A percentile compares a stretch with the other conserved stretches of the same genome.
These are phyloP conservation scores for Cheilosia impressa DNA, from an alignment of 2,888 invertebrate genomes.

Conservation along the genomic window DNA sequence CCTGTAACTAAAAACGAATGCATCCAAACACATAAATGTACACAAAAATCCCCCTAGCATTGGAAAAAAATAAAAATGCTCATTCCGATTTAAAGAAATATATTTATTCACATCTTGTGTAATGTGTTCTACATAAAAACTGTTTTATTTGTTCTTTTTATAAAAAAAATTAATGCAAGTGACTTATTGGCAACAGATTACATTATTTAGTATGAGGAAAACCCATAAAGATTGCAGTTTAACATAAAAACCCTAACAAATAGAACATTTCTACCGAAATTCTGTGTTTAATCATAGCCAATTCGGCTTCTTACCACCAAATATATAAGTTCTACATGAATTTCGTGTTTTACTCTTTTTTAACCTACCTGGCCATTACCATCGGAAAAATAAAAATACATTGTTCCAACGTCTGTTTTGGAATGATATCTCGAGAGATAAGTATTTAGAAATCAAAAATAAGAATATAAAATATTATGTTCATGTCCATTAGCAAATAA, in stretches of 20 bases:
- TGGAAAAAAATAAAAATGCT: background rate
- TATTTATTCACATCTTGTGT: conserved; percentile 63
- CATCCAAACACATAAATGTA: no score
- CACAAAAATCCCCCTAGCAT: background rate
- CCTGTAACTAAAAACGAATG: no score
- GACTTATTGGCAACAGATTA: conserved; percentile 42
- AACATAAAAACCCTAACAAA: conserved; percentile 12
- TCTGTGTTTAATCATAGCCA: conserved; percentile 17
- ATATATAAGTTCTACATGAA: background rate
- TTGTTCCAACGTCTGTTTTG: conserved; percentile 58
- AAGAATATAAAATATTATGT: conserved; percentile 25
- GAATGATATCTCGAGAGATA: conserved; percentile 67
- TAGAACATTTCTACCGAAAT: conserved; percentile 16
- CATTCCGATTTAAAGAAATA: conserved; percentile 55
- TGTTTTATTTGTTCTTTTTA: conserved; percentile 24
- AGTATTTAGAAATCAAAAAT: conserved; percentile 28
- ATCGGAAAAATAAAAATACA: conserved; percentile 49
- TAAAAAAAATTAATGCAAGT: conserved; percentile 48
- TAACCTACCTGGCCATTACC: conserved; percentile 58
- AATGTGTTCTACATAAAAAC: conserved; percentile 43
- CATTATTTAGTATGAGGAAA: conserved; percentile 19
- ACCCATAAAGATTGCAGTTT: conserved; percentile 5
- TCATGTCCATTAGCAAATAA: background rate
- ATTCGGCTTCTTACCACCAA: background rate
- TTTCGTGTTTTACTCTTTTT: conserved; percentile 20